Evolutionary conservation across 2,888 invertebrate species (phyloP), one percentile per base, ranked within the genome.

Genomic region (Hypolimnas misippus): DNA sequence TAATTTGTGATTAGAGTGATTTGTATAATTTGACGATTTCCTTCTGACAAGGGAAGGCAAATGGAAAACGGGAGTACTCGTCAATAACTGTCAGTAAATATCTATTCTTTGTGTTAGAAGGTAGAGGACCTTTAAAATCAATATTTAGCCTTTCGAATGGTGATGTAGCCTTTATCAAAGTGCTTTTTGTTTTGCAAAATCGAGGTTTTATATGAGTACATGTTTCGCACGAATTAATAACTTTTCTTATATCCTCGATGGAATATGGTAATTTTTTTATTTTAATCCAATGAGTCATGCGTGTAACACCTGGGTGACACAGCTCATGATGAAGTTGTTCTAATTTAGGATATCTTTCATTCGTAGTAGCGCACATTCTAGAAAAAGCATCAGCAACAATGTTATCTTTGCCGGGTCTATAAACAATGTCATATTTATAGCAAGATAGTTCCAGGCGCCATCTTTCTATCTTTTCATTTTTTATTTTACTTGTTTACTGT

Each of bases 51-150:
- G 2, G 38, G 14, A 40, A 40, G 38, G 5, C n/a, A 16, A 40
- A n/a, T n/a, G n/a, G n/a, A n/a, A n/a, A n/a, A n/a, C n/a, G n/a
- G n/a, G n/a, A n/a, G n/a, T n/a, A n/a, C 51, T 62, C 63, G 8
- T 40, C 29, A 35, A 35, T 35, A 4, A 38, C n/a, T 3, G 35
- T 38, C 4, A 38, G 38, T 29, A 68, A 49, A 63, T 64, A 29
- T 68, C 67, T 62, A 25, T 67, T 68, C 8, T 35, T 51, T 19
- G 57, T 57, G 25, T 56, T 55, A 7, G 65, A 55, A 6, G 69
- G 69, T 4, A 71, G 5, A 8, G 71, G 64, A 1, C 69, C 68
- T 52, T 71, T 70, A 46, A 68, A 71, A 51, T 68, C 71, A 12
- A 68, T 62, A 33, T 25, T 66, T 29, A 69, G 42, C 3, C 71